Conservation (phyloP, 2,113 vertebrate species). For the Corythoichthys intestinalis region DNA sequence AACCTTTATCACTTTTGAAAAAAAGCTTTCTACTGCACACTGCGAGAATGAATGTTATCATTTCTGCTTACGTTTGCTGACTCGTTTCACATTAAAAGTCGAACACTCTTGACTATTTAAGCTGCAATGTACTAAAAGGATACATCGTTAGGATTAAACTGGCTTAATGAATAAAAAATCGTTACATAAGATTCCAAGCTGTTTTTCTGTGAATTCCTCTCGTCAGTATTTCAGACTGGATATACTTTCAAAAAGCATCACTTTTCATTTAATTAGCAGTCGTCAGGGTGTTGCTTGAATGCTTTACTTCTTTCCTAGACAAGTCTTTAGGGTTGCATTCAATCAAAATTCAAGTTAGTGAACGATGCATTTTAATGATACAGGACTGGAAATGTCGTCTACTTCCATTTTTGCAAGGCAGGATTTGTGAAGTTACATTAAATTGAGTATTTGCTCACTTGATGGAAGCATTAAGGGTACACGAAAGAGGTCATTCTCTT, state of each 20-base stretch:
- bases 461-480: slow-evolving; percentile 31
- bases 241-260: background rate
- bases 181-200: background rate
- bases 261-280: background rate
- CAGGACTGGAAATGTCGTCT: slow-evolving; percentile 38
- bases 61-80: slow-evolving; percentile 26
- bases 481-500: slow-evolving; percentile 18
- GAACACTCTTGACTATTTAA: slow-evolving; percentile 27
- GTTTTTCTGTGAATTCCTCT: slow-evolving; percentile 6
- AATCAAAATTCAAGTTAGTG: slow-evolving; percentile 34
- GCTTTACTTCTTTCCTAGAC: slow-evolving; percentile 2
- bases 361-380: slow-evolving; percentile 19
- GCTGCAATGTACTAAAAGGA: slow-evolving; percentile 35
- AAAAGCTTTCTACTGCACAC: slow-evolving; percentile 29
- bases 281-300: background rate
- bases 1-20: background rate
- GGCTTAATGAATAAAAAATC: slow-evolving; percentile 35
- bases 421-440: slow-evolving; percentile 45
- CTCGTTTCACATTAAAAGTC: background rate
- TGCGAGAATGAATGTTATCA: slow-evolving; percentile 45
- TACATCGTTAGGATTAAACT: slow-evolving; percentile 37
- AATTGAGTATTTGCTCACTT: slow-evolving; percentile 37
- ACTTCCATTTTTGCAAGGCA: slow-evolving; percentile 25
- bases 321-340: slow-evolving; percentile 7
- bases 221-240: background rate